phyloP scores from a whole-genome alignment of 2,113 vertebrate genomes.

The Chlamydotis undulata region DNA sequence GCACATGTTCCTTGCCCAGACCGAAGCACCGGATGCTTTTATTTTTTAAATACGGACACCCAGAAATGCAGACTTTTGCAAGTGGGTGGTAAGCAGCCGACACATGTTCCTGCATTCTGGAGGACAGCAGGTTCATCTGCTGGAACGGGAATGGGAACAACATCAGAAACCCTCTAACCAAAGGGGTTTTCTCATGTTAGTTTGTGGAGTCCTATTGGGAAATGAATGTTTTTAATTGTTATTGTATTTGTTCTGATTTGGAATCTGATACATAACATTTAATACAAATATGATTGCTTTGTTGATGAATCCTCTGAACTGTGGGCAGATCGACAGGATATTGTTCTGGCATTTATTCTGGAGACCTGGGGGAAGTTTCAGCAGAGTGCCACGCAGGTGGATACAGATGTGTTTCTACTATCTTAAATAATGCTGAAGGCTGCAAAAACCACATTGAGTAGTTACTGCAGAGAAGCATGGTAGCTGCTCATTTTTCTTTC shows the following conservation, averaged over 20 bases:
- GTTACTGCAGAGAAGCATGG: neutral
- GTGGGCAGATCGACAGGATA: neutral
- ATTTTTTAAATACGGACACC: neutral
- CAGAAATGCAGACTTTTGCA: neutral
- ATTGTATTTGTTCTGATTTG: neutral
- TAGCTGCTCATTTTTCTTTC: neutral
- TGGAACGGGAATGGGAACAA: neutral
- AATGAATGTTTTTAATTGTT: neutral
- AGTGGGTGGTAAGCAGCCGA: neutral
- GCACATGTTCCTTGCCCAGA: neutral
- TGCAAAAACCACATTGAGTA: neutral
- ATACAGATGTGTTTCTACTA: neutral
- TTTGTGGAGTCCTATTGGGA: neutral
- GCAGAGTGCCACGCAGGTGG: neutral
- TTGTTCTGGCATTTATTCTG: neutral
- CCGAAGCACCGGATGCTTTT: neutral
- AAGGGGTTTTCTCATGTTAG: neutral
- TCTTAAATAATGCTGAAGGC: neutral
- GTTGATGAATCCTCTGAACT: neutral
- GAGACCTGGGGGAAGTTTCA: neutral
- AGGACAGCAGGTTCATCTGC: neutral
- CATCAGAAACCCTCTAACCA: neutral
- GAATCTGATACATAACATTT: neutral
- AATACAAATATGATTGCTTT: neutral
- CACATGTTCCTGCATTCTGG: neutral